phyloP scores from a whole-genome alignment of 2,797 vertebrate species.

The Cynodonichthys magdalenae region DNA sequence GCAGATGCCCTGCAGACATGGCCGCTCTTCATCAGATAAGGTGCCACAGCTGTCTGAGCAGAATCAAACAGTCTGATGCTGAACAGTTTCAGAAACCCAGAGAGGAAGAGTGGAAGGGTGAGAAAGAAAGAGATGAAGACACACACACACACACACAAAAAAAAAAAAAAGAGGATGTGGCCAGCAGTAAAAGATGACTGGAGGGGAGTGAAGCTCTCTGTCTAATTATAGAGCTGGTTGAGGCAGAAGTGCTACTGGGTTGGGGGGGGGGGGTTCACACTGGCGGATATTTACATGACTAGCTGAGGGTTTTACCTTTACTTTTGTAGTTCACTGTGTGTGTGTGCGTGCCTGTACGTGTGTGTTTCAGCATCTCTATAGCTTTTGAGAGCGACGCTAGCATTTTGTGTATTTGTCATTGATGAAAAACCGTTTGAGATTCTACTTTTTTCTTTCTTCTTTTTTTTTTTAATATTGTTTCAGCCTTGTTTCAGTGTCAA shows the following conservation, averaged over 20 bases:
- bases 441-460: no score
- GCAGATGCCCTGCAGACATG: neutral
- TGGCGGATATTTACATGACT: conserved; percentile 64
- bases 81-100: conserved; percentile 17
- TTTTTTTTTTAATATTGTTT: no score
- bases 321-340: conserved; percentile 9
- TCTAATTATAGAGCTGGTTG: conserved; percentile 81
- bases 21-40: neutral
- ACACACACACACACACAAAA: conserved; percentile 1
- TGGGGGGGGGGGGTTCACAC: conserved; percentile 59
- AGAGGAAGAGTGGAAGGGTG: conserved; percentile 44
- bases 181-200: conserved; percentile 74
- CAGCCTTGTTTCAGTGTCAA: no score
- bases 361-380: neutral
- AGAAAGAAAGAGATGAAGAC: conserved; percentile 47
- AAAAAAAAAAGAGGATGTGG: conserved; percentile 79
- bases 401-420: no score
- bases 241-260: conserved; percentile 69
- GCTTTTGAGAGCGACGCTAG: neutral
- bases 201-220: conserved; percentile 70
- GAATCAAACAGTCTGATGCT: conserved; percentile 48
- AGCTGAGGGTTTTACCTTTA: conserved; percentile 47
- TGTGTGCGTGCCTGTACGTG: neutral
- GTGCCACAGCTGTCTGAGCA: conserved; percentile 17
- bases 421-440: no score